These are phyloP conservation scores for Hypotaenidia okinawae DNA, from an alignment of 2,797 vertebrate genomes.

Conservation along the genomic window DNA sequence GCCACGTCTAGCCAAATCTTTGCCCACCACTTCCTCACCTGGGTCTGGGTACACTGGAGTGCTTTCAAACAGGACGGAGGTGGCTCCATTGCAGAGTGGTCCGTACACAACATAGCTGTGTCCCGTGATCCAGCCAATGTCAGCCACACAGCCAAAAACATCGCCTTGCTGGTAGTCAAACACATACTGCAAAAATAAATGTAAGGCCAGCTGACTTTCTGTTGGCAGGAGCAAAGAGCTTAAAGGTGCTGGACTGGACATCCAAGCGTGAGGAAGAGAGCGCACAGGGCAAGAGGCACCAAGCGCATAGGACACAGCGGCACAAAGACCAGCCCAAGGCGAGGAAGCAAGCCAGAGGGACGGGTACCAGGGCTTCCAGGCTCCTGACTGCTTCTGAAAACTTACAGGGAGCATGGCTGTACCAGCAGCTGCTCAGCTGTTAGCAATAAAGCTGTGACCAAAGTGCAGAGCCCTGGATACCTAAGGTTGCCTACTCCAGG, in stretches of 20 bases:
- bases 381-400: background rate
- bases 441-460: background rate
- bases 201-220: conserved; percentile 17
- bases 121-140: conserved; percentile 97
- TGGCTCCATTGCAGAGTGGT: conserved; percentile 92
- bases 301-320: background rate
- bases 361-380: background rate
- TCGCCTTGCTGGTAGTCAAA: conserved; percentile 91
- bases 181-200: conserved; percentile 83
- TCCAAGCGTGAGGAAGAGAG: background rate
- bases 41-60: conserved; percentile 94
- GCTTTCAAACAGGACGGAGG: conserved; percentile 94
- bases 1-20: background rate
- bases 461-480: background rate
- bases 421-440: background rate
- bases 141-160: conserved; percentile 93
- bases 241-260: background rate
- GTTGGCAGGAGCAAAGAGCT: background rate
- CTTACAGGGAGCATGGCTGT: background rate
- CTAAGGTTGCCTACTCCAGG: background rate
- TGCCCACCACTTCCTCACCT: conserved; percentile 78
- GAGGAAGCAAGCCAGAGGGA: background rate
- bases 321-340: background rate
- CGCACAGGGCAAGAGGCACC: fast-evolving
- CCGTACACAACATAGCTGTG: conserved; percentile 96